These are phyloP conservation scores for Oriolus oriolus DNA, from an alignment of 2,113 vertebrate species.

Conservation along the genomic window DNA sequence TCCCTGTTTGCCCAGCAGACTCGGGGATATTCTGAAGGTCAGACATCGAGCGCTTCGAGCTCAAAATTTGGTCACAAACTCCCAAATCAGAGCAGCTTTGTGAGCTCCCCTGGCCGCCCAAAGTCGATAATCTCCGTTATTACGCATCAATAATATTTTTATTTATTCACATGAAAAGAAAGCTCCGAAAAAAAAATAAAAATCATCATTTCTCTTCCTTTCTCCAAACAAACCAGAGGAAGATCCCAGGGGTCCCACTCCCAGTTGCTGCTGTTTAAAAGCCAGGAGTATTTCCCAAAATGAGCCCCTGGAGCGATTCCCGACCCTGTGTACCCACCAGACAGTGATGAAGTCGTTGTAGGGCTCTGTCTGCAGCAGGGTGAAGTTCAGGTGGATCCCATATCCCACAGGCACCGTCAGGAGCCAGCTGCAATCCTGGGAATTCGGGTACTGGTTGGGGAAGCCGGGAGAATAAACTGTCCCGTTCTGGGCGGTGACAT, in stretches of 20 bases:
- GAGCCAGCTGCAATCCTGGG: constrained; percentile 92
- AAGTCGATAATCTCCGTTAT: rapidly evolving
- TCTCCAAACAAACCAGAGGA: neutral
- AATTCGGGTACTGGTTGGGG: constrained; percentile 90
- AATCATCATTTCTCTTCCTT: neutral
- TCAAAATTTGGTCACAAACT: neutral
- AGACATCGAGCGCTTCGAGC: neutral
- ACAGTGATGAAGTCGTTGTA: constrained; percentile 94
- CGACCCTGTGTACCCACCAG: constrained; percentile 77
- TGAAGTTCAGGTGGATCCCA: constrained; percentile 91
- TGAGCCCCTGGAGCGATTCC: rapidly evolving
- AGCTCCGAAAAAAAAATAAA: neutral
- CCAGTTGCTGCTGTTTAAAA: neutral
- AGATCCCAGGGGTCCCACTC: neutral
- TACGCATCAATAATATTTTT: neutral
- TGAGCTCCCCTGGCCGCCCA: neutral
- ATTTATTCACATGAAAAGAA: neutral
- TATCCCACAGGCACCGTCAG: constrained; percentile 86
- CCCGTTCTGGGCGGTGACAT: constrained; percentile 89
- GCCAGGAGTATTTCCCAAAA: neutral
- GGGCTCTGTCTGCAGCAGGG: constrained; percentile 89
- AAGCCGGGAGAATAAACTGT: constrained; percentile 96
- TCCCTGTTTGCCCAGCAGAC: neutral
- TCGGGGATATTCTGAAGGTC: neutral
- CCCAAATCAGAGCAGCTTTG: rapidly evolving